Conservation (phyloP, 2,113 vertebrate species). For the Hydrochoerus hydrochaeris region DNA sequence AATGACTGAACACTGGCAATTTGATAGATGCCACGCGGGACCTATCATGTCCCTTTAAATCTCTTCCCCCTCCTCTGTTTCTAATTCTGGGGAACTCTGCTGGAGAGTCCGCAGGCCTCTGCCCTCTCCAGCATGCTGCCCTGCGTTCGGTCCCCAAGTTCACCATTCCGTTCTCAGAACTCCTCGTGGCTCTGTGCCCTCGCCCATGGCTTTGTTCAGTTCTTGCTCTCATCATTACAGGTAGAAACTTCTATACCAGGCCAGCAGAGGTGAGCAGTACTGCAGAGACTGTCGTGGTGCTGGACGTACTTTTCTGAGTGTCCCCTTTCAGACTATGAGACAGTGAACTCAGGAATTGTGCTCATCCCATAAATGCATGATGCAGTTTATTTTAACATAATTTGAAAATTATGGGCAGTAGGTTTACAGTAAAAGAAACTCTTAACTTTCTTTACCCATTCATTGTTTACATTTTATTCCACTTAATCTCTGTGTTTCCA, state of each 20-base stretch:
- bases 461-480: background rate
- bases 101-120: no score
- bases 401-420: background rate
- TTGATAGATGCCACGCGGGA: background rate
- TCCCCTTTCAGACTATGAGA: background rate
- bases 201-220: background rate
- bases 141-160: background rate
- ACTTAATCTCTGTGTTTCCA: background rate
- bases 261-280: background rate
- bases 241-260: background rate
- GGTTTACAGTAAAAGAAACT: background rate
- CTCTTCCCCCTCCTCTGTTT: background rate
- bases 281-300: background rate
- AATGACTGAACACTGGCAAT: background rate
- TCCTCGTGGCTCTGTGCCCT: background rate
- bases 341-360: background rate
- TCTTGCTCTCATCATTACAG: background rate
- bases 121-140: background rate
- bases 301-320: background rate
- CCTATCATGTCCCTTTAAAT: background rate
- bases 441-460: background rate
- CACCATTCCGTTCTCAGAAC: background rate
- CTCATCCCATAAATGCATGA: background rate
- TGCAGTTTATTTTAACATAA: background rate
- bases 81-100: background rate